Base-by-base conservation (phyloP, 2,888 invertebrate species). In the Allacma fusca region DNA sequence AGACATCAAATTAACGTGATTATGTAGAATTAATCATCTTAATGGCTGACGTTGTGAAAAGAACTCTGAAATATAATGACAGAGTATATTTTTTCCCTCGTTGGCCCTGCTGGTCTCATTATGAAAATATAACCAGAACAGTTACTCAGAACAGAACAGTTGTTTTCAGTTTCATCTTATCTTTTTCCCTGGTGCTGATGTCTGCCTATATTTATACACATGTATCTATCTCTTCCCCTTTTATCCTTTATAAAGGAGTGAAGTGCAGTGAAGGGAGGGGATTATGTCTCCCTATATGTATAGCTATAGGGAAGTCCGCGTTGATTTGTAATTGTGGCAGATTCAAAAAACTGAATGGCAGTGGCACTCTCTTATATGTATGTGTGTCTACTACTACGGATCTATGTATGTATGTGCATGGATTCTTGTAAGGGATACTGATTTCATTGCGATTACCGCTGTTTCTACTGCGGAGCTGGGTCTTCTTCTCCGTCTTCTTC, bases 11-110 rank as follows among this genome's bases (percentile, higher is more conserved):
- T 80, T 80, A 78, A 80, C 74, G 78, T 80, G 76, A 78, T 80
- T 80, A 80, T 78, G 75, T 80, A 59, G 80, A 80, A 80, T 80
- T 80, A 80, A 80, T 80, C 80, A 80, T 80, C 71, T 76, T 80
- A 80, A 80, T 80, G 78, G 80, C 40, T 68, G 71, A 77, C 59
- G 72, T 68, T 70, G 75, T 74, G 75, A 78, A 79, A 79, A 71
- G 72, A 75, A 74, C 62, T 71, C 70, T 69, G 71, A 74, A 68
- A 75, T 75, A 71, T 76, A 79, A 75, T 77, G 77, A 77, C 75
- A 79, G 69, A 29, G 26, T 59, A 23, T 72, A 72, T 72, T 62
- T 72, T 71, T 62, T 75, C 76, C 75, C 50, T 72, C 57, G 73
- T 69, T 74, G 62, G 71, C 50, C 72, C 70, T 79, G 62, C 75